Conservation (phyloP, 2,888 invertebrate species). For the Polyommatus iphigenia region DNA sequence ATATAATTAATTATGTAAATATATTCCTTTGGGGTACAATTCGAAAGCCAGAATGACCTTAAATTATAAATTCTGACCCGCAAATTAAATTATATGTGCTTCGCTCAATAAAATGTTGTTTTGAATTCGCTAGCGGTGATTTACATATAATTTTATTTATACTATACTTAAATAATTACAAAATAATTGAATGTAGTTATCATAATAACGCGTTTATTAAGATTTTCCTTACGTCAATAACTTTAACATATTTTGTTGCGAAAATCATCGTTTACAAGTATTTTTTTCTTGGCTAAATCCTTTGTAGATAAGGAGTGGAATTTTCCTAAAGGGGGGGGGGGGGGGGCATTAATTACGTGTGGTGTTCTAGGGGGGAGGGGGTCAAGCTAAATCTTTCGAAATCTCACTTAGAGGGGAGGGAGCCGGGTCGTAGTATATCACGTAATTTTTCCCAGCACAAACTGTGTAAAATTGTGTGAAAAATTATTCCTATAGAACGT, state of each 20-base stretch:
- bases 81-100: neutral
- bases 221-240: neutral
- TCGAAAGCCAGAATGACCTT: neutral
- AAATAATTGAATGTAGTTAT: neutral
- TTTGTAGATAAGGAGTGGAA: too few species aligned
- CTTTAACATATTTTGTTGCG: neutral
- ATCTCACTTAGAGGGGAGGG: too few species aligned
- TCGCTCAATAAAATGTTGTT: neutral
- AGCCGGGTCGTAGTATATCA: too few species aligned
- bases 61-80: neutral
- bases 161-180: neutral
- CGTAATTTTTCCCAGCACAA: too few species aligned
- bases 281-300: neutral
- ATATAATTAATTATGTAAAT: too few species aligned
- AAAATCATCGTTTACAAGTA: neutral
- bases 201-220: neutral
- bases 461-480: too few species aligned
- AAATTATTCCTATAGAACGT: too few species aligned
- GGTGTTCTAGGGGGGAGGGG: too few species aligned
- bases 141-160: slow-evolving; percentile 3
- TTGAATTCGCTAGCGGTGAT: neutral
- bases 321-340: too few species aligned
- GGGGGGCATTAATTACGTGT: too few species aligned
- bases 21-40: neutral
- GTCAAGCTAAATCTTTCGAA: too few species aligned